Evolutionary conservation across 2,797 vertebrate species (phyloP), one percentile per base, ranked within the genome.

Genomic region (Leptoclinus maculatus): DNA sequence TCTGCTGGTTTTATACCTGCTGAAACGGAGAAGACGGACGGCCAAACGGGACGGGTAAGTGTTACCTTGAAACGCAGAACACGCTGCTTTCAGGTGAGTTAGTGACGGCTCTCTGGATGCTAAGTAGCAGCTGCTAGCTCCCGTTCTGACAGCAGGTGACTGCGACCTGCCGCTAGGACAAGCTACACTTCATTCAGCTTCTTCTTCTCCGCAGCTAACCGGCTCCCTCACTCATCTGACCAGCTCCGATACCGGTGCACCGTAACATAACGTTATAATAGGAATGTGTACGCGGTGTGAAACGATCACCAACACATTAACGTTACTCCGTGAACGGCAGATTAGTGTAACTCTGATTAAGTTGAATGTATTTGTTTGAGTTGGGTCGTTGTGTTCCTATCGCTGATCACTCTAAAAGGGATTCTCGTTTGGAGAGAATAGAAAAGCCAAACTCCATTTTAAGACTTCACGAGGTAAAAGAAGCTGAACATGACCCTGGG

Each of bases 1-100:
- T n/a, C 77, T 97, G 75, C 74, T 97, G 38, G 66, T 96, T 19
- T 83, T 98, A 1, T 97, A 95, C 82, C 76, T 98, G 69, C 90
- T 98, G 2, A 95, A 83, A 71, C 93, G 83, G 54, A 90, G 95
- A 82, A 89, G 95, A 71, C 91, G 89, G 78, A 83, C 87, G 34
- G 80, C 79, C 4, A 92, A 85, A 62, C 86, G 79, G 39, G 88
- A 85, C 69, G 83, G 96, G 97, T 97, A 84, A 74, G 90, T 79
- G 2, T 9, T 9, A 7, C 2, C 36, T 27, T 17, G 2, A 59
- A 29, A 2, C 7, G 23, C 23, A 29, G 49, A 10, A 19, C 49
- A 39, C 2, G 12, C 1, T 27, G 5, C 7, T 67, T 16, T 49
- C 14, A 13, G 25, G 11, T 19, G n/a, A 45, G 27, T 47, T 54